These are phyloP conservation scores for Pogonus chalceus DNA, from an alignment of 1,140 invertebrate genomes.

Conservation along the genomic window DNA sequence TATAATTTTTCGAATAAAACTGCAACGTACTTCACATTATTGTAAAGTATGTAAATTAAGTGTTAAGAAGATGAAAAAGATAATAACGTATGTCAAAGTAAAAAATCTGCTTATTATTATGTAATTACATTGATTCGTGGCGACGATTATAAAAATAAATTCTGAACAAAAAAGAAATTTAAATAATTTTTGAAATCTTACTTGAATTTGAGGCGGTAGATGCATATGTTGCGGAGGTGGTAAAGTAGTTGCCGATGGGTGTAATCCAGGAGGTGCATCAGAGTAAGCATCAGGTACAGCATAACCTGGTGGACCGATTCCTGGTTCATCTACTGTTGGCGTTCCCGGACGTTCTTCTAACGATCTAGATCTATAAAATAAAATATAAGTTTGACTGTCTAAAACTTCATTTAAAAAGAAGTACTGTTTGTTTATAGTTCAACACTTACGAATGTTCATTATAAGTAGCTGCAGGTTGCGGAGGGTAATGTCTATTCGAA, in stretches of 20 bases:
- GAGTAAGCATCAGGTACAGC: background rate
- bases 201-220: background rate
- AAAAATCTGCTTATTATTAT: too few relatives aligned
- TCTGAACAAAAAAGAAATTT: background rate
- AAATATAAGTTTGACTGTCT: constrained; percentile 26
- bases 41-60: too few relatives aligned
- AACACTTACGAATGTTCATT: constrained; percentile 34
- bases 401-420: background rate
- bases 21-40: too few relatives aligned
- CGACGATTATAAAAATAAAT: too few relatives aligned
- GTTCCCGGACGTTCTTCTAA: constrained; percentile 55
- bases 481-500: constrained; percentile 30
- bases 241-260: background rate
- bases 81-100: too few relatives aligned
- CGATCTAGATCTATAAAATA: constrained; percentile 20
- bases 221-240: constrained; percentile 1
- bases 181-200: background rate
- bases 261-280: background rate
- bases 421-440: constrained; percentile 9
- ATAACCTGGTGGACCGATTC: constrained; percentile 15
- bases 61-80: too few relatives aligned
- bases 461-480: constrained; percentile 11
- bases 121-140: too few relatives aligned
- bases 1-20: too few relatives aligned
- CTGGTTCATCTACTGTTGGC: constrained; percentile 55